Conservation (phyloP, 1,140 invertebrate genomes). For the Stenopsyche tienmushanensis region DNA sequence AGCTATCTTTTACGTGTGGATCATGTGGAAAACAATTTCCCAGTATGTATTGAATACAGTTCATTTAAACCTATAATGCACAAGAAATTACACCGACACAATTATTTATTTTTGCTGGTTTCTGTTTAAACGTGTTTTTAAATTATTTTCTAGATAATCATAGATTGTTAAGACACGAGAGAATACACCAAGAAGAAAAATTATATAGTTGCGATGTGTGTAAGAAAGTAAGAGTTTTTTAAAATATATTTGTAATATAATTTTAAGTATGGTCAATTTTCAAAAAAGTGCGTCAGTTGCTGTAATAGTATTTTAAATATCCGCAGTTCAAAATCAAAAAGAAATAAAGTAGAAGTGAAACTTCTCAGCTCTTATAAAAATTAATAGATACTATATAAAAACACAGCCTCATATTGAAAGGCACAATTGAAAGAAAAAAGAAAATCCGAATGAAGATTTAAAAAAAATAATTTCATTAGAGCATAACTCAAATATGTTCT, state of each 20-base stretch:
- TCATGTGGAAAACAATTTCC: slow-evolving; percentile 40
- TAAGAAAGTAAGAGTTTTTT: slow-evolving; percentile 43
- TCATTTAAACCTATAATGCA: not conserved
- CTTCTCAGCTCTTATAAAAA: too few species aligned
- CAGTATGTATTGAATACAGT: slow-evolving; percentile 25
- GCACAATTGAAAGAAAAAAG: too few species aligned
- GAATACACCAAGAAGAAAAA: slow-evolving; percentile 48
- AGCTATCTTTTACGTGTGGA: slow-evolving; percentile 11
- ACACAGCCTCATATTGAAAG: too few species aligned
- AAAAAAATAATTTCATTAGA: too few species aligned
- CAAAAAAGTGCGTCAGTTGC: too few species aligned
- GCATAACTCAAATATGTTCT: too few species aligned
- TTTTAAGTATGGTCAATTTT: too few species aligned
- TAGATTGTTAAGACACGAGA: slow-evolving; percentile 53
- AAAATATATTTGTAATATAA: not conserved
- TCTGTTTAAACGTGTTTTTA: not conserved
- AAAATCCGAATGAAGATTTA: too few species aligned
- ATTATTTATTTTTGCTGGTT: not conserved
- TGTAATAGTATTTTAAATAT: too few species aligned
- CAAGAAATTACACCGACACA: not conserved
- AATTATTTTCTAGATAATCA: slow-evolving; percentile 43
- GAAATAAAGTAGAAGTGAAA: too few species aligned
- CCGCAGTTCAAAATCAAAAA: too few species aligned
- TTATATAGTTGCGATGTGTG: slow-evolving; percentile 55
- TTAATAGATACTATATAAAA: too few species aligned